Evolutionary conservation across 2,888 invertebrate species (phyloP).

Genomic region (Thalpophila matura): DNA sequence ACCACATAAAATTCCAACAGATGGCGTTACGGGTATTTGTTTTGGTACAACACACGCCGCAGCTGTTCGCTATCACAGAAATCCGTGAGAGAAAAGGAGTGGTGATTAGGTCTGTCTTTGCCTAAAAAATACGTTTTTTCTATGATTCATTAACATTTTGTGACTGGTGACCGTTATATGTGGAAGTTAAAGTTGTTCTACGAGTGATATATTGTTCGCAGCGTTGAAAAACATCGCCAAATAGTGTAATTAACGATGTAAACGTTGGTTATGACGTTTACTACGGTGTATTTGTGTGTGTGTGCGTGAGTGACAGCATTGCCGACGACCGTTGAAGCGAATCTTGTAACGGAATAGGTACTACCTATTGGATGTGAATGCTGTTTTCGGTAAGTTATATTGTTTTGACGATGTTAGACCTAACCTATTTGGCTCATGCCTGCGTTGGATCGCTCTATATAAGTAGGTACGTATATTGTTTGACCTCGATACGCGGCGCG

Average conservation of each 20-base stretch:
- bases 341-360: conserved; percentile 87
- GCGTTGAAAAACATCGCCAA: conserved; percentile 78
- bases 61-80: conserved; percentile 91
- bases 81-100: conserved; percentile 90
- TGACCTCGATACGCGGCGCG: conserved; percentile 82
- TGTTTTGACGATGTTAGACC: conserved; percentile 76
- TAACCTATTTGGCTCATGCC: conserved; percentile 80
- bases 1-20: conserved; percentile 60
- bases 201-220: conserved; percentile 81
- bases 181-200: conserved; percentile 76
- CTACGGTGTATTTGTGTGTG: conserved; percentile 82
- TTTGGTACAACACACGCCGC: conserved; percentile 88
- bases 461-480: conserved; percentile 67
- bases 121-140: conserved; percentile 86
- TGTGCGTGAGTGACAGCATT: conserved; percentile 86
- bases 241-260: conserved; percentile 85
- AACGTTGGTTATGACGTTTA: conserved; percentile 90
- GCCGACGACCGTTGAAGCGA: conserved; percentile 88
- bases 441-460: conserved; percentile 64
- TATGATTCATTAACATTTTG: conserved; percentile 81
- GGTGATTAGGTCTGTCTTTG: conserved; percentile 89
- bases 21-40: conserved; percentile 85
- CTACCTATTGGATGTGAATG: conserved; percentile 76
- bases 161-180: conserved; percentile 75
- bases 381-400: conserved; percentile 83